Base-by-base conservation (phyloP, 2,113 vertebrate genomes). In the Poecilia latipinna region DNA sequence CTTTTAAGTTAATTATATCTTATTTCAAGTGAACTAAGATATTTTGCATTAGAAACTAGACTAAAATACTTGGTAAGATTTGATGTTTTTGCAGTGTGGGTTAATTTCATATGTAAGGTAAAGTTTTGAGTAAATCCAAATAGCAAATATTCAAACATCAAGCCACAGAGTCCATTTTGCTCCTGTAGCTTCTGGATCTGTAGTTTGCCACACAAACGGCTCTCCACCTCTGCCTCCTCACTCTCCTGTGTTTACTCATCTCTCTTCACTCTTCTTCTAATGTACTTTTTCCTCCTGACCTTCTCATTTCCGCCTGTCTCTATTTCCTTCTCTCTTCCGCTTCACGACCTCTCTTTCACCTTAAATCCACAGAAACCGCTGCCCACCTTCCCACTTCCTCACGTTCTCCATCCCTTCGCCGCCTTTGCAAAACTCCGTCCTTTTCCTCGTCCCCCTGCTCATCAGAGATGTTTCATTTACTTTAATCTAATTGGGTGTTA, bases 401-500 rank as follows among this genome's bases (percentile, higher is more conserved):
- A 54, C 70, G 6, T 28, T 62, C 66, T 65, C 39, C 65, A 63
- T 61, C 61, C 26, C 51, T 42, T 74, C 26, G 2, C 39, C 68
- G 1, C 84, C 78, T 65, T 61, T 2, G 48, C 64, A 19, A 75
- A 72, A 57, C 74, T 15, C 65, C 44, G n/a, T 60, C 78, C 78
- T 48, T 72, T 69, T 60, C 62, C 82, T 65, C 35, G 7, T 78
- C 82, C 75, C 11, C 15, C 44, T 26, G 74, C 84, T 87, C 86
- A 68, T 80, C 85, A 39, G 85, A 65, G 76, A 85, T 86, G 83
- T 90, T 91, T 91, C 80, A 89, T 91, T 90, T 89, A 77, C 79
- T 90, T 87, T 86, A 90, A 91, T 90, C 84, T 88, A 86, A 91
- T 91, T 92, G 86, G 77, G 81, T 89, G 85, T 89, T 89, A 90